Percentiles rank a stretch among this genome's conserved stretches.
phyloP scores from a whole-genome alignment of 1,140 invertebrate species.

The Drosophila mayri region DNA sequence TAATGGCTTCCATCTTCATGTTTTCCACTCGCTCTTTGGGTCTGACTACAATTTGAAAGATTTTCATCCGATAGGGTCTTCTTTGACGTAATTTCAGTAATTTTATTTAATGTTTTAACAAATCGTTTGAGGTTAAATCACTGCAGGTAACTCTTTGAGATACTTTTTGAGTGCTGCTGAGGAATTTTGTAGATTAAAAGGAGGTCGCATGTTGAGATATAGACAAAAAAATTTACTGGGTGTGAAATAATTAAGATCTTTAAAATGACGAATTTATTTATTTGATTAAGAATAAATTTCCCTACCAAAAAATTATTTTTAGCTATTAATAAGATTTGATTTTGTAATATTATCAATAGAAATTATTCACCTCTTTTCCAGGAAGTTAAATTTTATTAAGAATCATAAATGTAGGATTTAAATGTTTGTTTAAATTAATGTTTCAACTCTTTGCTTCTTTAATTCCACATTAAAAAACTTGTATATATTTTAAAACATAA shows the following conservation, averaged over 20 bases:
- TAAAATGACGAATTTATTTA: not conserved
- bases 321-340: not conserved
- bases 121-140: slow-evolving; percentile 29
- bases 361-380: too few species aligned
- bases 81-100: slow-evolving; percentile 43
- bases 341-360: not conserved
- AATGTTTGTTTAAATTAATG: too few species aligned
- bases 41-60: slow-evolving; percentile 21
- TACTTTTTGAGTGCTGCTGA: not conserved
- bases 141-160: slow-evolving; percentile 7
- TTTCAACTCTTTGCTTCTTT: too few species aligned
- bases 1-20: slow-evolving; percentile 32
- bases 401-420: too few species aligned
- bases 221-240: too few species aligned
- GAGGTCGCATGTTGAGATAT: not conserved
- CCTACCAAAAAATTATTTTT: not conserved
- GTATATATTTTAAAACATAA: too few species aligned
- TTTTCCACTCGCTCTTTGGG: slow-evolving; percentile 8
- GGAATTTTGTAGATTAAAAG: not conserved
- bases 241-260: not conserved
- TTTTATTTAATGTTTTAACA: slow-evolving; percentile 49
- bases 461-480: too few species aligned
- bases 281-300: not conserved
- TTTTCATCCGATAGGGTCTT: slow-evolving; percentile 17
- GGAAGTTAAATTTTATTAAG: too few species aligned